A percentile compares a stretch with the other conserved stretches of the same genome.
phyloP scores from a whole-genome alignment of 2,888 invertebrate genomes.

The Orthosia gracilis region DNA sequence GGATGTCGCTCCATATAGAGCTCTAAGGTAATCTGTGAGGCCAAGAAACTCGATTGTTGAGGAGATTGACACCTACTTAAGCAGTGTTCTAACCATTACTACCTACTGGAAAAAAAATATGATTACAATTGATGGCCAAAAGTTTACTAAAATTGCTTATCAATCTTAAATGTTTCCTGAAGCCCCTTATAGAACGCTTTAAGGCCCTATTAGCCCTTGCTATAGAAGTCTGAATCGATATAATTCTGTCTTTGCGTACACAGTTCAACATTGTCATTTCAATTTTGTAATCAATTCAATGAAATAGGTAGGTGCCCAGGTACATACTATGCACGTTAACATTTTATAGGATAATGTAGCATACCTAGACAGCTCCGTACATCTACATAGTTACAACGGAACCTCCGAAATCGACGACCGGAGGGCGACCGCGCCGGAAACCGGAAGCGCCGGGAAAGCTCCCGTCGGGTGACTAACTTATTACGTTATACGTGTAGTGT shows the following conservation, averaged over 20 bases:
- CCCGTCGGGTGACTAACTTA: background rate
- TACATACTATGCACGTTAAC: background rate
- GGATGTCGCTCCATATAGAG: too few relatives aligned
- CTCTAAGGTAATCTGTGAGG: too few relatives aligned
- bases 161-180: too few relatives aligned
- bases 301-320: background rate
- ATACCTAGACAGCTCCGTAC: background rate
- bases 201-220: too few relatives aligned
- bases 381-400: background rate
- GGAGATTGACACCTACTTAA: too few relatives aligned
- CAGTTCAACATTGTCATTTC: background rate
- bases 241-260: too few relatives aligned
- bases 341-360: background rate
- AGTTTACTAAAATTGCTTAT: too few relatives aligned
- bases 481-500: background rate
- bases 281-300: background rate
- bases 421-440: background rate
- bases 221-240: too few relatives aligned
- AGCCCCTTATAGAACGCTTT: too few relatives aligned
- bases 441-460: conserved; percentile 17
- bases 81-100: too few relatives aligned
- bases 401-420: conserved; percentile 17
- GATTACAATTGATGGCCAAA: too few relatives aligned
- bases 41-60: too few relatives aligned
- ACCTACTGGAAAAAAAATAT: rapidly evolving